Evolutionary conservation across 2,113 vertebrate species (phyloP).

Genomic region (Taxidea taxus): DNA sequence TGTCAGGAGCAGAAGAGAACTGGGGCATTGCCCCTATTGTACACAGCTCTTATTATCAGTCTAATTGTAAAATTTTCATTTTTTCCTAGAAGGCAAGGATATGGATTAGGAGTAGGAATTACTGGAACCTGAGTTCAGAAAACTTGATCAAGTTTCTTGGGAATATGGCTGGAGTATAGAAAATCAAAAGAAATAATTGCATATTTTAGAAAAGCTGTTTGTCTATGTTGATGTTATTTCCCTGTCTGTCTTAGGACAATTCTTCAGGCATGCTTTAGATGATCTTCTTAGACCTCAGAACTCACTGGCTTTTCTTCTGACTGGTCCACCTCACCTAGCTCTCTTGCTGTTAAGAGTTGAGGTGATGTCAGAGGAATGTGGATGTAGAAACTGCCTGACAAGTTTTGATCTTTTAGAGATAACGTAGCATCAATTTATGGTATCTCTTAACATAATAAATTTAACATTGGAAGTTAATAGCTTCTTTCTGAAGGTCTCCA

Average conservation of each 20-base stretch:
- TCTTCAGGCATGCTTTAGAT: not conserved
- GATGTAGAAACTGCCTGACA: not conserved
- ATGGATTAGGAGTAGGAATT: not conserved
- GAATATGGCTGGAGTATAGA: not conserved
- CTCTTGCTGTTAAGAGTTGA: not conserved
- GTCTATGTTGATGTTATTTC: not conserved
- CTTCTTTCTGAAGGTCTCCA: not conserved
- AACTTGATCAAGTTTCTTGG: not conserved
- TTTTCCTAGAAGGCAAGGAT: not conserved
- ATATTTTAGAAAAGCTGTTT: not conserved
- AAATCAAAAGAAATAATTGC: not conserved
- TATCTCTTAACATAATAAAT: conserved; percentile 14
- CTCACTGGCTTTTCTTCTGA: not conserved
- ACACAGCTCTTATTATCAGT: not conserved
- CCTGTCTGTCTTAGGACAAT: not conserved
- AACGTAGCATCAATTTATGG: not conserved
- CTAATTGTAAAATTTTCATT: not conserved
- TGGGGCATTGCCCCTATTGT: not conserved
- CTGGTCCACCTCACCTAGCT: not conserved
- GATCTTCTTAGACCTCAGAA: not conserved
- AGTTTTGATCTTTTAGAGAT: not conserved
- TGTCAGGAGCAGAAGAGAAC: not conserved
- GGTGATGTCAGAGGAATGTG: not conserved
- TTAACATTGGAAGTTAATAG: not conserved
- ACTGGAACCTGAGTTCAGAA: not conserved